These are phyloP conservation scores for Sebastes kiyomatsui DNA, from an alignment of 2,797 vertebrate species.

Conservation along the genomic window DNA sequence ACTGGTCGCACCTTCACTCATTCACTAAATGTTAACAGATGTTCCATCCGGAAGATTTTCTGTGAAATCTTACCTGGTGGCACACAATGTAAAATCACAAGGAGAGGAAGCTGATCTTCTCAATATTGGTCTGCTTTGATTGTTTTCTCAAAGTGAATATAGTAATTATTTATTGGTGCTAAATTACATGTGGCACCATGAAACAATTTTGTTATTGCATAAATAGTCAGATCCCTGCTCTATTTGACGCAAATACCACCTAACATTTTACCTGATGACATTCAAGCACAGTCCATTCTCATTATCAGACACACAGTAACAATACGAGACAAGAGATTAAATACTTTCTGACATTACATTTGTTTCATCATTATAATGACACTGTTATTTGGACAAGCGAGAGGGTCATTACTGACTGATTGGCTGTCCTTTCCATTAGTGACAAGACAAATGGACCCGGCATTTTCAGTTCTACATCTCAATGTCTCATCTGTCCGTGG, in stretches of 20 bases:
- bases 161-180: neutral
- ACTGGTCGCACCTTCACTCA: neutral
- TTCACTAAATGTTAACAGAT: neutral
- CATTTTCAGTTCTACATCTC: conserved; percentile 38
- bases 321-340: conserved; percentile 33
- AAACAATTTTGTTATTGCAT: neutral
- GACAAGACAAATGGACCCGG: conserved; percentile 36
- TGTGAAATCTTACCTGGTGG: neutral
- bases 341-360: conserved; percentile 34
- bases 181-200: neutral
- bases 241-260: neutral
- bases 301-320: conserved; percentile 33
- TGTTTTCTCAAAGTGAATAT: neutral
- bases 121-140: neutral
- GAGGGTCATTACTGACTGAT: conserved; percentile 37
- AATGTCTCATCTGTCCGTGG: conserved; percentile 15
- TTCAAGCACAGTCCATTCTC: neutral
- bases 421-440: conserved; percentile 21
- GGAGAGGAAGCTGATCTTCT: neutral
- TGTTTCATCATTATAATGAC: conserved; percentile 41
- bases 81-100: neutral
- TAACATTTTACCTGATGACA: neutral
- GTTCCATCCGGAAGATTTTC: neutral
- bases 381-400: conserved; percentile 37
- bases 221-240: neutral